Conservation (phyloP, 2,888 invertebrate species). For the Protodeltote pygarga region DNA sequence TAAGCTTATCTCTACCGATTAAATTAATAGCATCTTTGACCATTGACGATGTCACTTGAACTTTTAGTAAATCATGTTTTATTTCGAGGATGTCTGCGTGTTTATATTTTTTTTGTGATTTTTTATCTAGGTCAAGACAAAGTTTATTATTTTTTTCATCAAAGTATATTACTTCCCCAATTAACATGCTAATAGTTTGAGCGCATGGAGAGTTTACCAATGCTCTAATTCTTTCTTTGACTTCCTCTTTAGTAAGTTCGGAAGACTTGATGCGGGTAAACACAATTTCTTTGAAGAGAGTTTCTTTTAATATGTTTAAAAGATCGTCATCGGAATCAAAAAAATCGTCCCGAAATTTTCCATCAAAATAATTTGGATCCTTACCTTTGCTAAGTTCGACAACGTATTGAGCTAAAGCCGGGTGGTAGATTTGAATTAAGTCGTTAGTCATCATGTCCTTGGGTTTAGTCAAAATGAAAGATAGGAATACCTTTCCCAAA, state of each 20-base stretch:
- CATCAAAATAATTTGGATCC: constrained; percentile 17
- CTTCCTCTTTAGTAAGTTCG: constrained; percentile 28
- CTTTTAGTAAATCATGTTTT: constrained; percentile 37
- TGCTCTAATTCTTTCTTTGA: constrained; percentile 27
- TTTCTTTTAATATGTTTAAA: constrained; percentile 41
- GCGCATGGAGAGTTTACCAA: constrained; percentile 42
- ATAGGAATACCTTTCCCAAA: constrained; percentile 48
- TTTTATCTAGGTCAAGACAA: constrained; percentile 28
- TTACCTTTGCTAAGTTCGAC: constrained; percentile 27
- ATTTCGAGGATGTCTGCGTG: constrained; percentile 33
- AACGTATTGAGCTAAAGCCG: constrained; percentile 52
- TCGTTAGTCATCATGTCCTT: constrained; percentile 51
- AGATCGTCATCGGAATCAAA: constrained; percentile 45
- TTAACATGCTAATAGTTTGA: constrained; percentile 45
- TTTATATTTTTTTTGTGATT: constrained; percentile 39
- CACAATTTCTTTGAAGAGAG: constrained; percentile 46
- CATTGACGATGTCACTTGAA: constrained; percentile 35
- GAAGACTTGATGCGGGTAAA: constrained; percentile 39
- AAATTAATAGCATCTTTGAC: constrained; percentile 44
- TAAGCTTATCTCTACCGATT: constrained; percentile 36
- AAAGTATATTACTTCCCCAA: constrained; percentile 46
- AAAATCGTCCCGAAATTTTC: constrained; percentile 50
- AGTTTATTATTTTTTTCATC: constrained; percentile 39
- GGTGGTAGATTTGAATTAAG: constrained; percentile 55
- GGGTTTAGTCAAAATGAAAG: constrained; percentile 45